Evolutionary conservation across 2,888 invertebrate genomes (phyloP), one percentile per base, ranked within the genome.

Genomic region (Drosophila mulleri): DNA sequence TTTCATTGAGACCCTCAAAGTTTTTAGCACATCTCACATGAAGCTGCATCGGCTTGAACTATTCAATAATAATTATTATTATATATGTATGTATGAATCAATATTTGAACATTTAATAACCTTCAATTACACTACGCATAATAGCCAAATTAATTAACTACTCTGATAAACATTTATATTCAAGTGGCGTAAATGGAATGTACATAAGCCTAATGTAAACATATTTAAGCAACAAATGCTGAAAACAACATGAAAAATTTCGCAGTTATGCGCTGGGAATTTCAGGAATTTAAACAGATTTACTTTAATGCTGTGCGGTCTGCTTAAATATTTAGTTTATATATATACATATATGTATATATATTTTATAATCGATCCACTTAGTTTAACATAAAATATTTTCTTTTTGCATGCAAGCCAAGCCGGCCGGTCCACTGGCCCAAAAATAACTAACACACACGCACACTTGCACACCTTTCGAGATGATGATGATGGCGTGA

Each of bases 401-500:
- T 48, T 35, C 54, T 54, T 39, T 47, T 47, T 53, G 42, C 39
- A 9, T 44, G 42, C 48, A 44, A 20, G 57, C 39, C 8, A 3
- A 54, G 61, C 63, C 63, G 78, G 75, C 47, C 56, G 59, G 47
- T 50, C 53, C 47, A 65, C 63, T 54, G 48, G 56, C 41, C 52
- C 18, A 35, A 37, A 50, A 54, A 41, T 47, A 41, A 45, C 29
- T 56, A 23, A 11, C 20, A 6, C 39, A 39, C 39, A 16, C 16
- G n/a, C 39, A 39, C 39, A 16, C n/a, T n/a, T 14, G 3, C 16
- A 35, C 58, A 59, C 47, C 47, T 48, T 48, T 58, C 23, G 53
- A 63, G 63, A 60, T 66, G n/a, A n/a, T n/a, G n/a, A n/a, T n/a
- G 58, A 23, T 60, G 45, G 57, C 52, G 67, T n/a, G 60, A 72